phyloP scores from a whole-genome alignment of 2,113 vertebrate genomes.

The Daboia siamensis region DNA sequence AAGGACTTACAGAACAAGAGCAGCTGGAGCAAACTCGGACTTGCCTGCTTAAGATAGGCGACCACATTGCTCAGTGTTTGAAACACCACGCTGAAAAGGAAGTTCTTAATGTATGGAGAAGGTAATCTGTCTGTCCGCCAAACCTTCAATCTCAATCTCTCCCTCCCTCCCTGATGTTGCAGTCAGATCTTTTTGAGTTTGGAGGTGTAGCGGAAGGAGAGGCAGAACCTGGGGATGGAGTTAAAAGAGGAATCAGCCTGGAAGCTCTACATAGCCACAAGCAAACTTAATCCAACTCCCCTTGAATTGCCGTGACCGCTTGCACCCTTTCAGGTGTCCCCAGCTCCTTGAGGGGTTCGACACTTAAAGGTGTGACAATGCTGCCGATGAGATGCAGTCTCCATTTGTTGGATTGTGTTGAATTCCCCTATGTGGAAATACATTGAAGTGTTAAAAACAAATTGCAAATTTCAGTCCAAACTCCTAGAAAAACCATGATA shows the following conservation, averaged over 20 bases:
- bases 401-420: too few relatives aligned
- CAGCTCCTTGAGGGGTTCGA: too few relatives aligned
- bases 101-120: conserved; percentile 89
- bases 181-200: neutral
- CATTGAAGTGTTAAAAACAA: neutral
- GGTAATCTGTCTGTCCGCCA: conserved; percentile 63
- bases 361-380: too few relatives aligned
- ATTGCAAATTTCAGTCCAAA: neutral
- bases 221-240: too few relatives aligned
- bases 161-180: neutral
- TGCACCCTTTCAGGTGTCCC: too few relatives aligned
- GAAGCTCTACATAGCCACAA: too few relatives aligned
- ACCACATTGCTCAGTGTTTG: conserved; percentile 97
- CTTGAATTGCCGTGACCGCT: too few relatives aligned
- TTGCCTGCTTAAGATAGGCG: conserved; percentile 94
- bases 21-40: conserved; percentile 95
- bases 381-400: too few relatives aligned
- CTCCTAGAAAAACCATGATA: neutral
- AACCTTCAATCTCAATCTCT: neutral
- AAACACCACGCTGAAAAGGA: conserved; percentile 92
- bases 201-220: neutral
- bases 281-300: too few relatives aligned
- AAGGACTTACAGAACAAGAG: conserved; percentile 88
- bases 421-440: too few relatives aligned
- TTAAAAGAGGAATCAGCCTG: too few relatives aligned